phyloP scores from a whole-genome alignment of 2,888 invertebrate species.

The Itoplectis maculator region DNA sequence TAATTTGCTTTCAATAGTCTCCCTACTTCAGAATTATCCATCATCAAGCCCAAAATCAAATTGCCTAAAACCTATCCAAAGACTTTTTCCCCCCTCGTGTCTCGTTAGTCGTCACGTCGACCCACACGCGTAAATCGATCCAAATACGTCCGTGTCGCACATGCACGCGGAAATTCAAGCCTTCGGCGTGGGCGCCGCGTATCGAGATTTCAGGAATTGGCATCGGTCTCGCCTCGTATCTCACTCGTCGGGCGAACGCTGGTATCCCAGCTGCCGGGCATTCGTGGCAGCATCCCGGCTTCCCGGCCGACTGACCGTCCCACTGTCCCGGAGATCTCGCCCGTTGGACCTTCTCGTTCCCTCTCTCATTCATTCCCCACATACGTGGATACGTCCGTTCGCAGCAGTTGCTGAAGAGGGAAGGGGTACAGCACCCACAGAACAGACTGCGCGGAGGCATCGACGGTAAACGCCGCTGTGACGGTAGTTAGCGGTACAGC shows the following conservation, averaged over 20 bases:
- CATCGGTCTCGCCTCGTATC: slow-evolving; percentile 58
- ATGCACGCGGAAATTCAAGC: not conserved
- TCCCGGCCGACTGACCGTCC: slow-evolving; percentile 41
- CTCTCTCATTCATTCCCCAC: slow-evolving; percentile 45
- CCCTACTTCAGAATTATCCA: too few relatives aligned
- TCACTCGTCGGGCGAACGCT: slow-evolving; percentile 45
- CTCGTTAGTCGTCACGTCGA: not conserved
- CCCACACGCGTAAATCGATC: not conserved
- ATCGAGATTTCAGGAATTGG: slow-evolving; percentile 58
- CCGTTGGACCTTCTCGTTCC: slow-evolving; percentile 25
- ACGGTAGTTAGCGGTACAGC: slow-evolving; percentile 1
- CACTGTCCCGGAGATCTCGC: slow-evolving; percentile 27
- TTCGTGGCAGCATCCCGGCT: slow-evolving; percentile 32
- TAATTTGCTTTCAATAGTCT: not conserved
- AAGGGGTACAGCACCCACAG: slow-evolving; percentile 14
- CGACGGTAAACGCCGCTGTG: slow-evolving; percentile 11
- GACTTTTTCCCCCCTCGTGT: not conserved
- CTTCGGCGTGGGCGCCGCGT: slow-evolving; percentile 8
- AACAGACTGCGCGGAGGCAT: slow-evolving; percentile 36
- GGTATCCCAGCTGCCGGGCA: slow-evolving; percentile 26
- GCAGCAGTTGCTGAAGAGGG: not conserved
- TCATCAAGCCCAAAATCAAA: too few relatives aligned
- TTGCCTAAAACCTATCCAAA: not conserved
- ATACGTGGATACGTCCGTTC: slow-evolving; percentile 29
- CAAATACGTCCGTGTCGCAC: slow-evolving; percentile 34